phyloP scores from a whole-genome alignment of 2,113 vertebrate genomes.

The Charina bottae region DNA sequence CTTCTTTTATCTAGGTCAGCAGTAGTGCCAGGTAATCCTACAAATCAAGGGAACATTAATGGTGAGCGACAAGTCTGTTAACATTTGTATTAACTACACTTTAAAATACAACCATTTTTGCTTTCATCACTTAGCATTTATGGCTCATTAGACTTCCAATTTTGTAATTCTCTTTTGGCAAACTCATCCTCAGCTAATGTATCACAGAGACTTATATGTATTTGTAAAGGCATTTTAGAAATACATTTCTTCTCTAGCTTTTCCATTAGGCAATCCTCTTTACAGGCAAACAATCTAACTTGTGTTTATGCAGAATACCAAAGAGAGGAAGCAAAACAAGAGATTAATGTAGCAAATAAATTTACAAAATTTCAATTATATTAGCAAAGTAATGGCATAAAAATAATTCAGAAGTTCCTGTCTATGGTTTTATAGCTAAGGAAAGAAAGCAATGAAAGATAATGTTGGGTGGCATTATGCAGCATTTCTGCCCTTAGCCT shows the following conservation, averaged over 20 bases:
- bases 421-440: background rate
- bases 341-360: background rate
- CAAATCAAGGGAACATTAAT: slow-evolving; percentile 44
- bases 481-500: background rate
- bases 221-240: background rate
- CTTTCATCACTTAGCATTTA: slow-evolving; percentile 2
- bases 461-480: background rate
- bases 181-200: background rate
- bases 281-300: background rate
- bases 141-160: background rate
- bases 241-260: background rate
- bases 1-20: slow-evolving; percentile 94
- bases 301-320: background rate
- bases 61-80: background rate
- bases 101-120: background rate
- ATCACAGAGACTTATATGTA: background rate
- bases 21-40: slow-evolving; percentile 88
- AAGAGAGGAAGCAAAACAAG: background rate
- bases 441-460: background rate
- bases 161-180: background rate
- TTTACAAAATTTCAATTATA: background rate
- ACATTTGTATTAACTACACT: background rate
- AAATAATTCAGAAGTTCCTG: background rate
- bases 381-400: background rate
- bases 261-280: background rate